Evolutionary conservation across 2,113 vertebrate species (phyloP).

Genomic region (Upupa epops): DNA sequence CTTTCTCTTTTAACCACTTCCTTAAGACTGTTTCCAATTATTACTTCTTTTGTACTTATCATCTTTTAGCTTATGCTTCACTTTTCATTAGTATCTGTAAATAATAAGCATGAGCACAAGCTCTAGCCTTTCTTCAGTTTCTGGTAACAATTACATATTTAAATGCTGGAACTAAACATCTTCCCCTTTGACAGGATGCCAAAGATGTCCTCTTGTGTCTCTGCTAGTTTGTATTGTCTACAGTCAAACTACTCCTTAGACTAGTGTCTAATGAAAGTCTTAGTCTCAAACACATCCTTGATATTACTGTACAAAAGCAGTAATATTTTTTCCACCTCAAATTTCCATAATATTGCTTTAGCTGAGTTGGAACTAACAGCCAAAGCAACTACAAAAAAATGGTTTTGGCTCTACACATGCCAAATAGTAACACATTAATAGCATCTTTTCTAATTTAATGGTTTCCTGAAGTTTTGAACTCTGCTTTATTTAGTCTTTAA

Average conservation of each 20-base stretch:
- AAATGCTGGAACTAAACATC: background rate
- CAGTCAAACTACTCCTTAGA: background rate
- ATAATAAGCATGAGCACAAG: background rate
- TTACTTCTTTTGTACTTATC: background rate
- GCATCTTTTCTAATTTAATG: background rate
- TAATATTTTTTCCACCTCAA: background rate
- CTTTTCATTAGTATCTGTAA: background rate
- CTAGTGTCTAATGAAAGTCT: background rate
- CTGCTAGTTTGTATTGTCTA: background rate
- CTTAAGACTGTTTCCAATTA: background rate
- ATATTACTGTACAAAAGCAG: background rate
- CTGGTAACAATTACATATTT: background rate
- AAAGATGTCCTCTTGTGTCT: background rate
- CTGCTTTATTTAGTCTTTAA: background rate
- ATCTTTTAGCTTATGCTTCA: background rate
- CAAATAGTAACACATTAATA: background rate
- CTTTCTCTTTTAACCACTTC: background rate
- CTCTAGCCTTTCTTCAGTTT: background rate
- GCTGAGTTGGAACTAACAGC: background rate
- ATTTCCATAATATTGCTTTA: background rate
- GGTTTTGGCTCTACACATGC: background rate
- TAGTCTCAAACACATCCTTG: background rate
- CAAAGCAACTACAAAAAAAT: background rate
- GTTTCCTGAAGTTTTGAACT: background rate
- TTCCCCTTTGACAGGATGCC: accelerated